Conservation (phyloP, 2,888 invertebrate genomes). For the Thera obeliscata region DNA sequence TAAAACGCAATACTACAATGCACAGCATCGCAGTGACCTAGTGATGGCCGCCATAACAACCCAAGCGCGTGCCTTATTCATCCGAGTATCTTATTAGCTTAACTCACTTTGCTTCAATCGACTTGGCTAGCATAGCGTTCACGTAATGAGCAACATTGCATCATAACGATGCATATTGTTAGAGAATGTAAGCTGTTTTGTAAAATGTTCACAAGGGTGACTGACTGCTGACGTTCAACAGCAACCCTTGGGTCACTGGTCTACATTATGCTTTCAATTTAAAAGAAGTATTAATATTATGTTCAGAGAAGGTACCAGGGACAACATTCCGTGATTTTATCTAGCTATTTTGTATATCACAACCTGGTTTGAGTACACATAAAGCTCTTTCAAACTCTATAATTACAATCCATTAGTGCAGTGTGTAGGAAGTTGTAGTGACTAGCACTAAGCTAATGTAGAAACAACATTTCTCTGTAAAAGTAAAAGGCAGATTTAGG, state of each 20-base stretch:
- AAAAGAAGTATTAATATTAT: conserved; percentile 1
- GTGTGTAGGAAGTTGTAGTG: neutral
- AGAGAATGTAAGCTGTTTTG: conserved; percentile 12
- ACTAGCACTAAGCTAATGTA: conserved; percentile 13
- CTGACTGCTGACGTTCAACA: conserved; percentile 8
- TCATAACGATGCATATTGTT: conserved; percentile 18
- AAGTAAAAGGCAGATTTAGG: conserved; percentile 48
- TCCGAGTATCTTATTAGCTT: conserved; percentile 55
- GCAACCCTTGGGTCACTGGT: conserved; percentile 18
- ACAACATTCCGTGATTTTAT: neutral
- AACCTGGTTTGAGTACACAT: neutral
- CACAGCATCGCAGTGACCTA: conserved; percentile 58
- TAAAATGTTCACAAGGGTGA: conserved; percentile 12
- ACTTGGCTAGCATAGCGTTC: conserved; percentile 32
- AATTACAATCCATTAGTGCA: conserved; percentile 6
- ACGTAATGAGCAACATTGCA: conserved; percentile 30
- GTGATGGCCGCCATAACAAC: conserved; percentile 52
- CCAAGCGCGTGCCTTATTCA: conserved; percentile 49
- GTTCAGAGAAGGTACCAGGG: neutral
- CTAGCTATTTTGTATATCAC: neutral
- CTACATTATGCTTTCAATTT: conserved; percentile 2
- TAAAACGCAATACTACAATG: conserved; percentile 47
- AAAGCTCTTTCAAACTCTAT: conserved; percentile 1
- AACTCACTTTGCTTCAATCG: conserved; percentile 52
- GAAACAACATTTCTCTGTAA: conserved; percentile 26